Evolutionary conservation across 2,888 invertebrate species (phyloP).

Genomic region (Melieria picta): DNA sequence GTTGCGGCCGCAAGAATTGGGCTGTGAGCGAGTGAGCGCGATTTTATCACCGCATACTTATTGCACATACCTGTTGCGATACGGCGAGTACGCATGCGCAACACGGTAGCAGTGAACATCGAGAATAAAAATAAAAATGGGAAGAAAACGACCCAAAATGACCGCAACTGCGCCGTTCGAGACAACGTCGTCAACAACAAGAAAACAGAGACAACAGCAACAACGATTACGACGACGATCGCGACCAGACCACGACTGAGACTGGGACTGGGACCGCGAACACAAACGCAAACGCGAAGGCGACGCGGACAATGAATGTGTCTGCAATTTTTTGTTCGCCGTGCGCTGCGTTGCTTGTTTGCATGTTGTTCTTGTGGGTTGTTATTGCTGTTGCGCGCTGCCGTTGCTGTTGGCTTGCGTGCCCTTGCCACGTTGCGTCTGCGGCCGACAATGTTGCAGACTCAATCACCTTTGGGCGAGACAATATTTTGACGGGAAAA

Average conservation of each 20-base stretch:
- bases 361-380: background rate
- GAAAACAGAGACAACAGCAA: conserved; percentile 15
- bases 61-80: background rate
- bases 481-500: conserved; percentile 44
- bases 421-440: conserved; percentile 17
- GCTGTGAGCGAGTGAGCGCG: background rate
- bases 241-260: conserved; percentile 6
- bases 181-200: conserved; percentile 41
- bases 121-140: conserved; percentile 10
- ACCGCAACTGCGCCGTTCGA: conserved; percentile 32
- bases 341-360: background rate
- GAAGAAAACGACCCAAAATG: conserved; percentile 22
- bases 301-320: conserved; percentile 28
- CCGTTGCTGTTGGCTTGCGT: too few relatives aligned
- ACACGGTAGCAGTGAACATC: conserved; percentile 44
- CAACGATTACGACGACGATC: conserved; percentile 27
- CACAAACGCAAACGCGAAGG: conserved; percentile 12
- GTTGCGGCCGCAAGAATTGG: too few relatives aligned
- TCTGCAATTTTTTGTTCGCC: conserved; percentile 35
- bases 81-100: conserved; percentile 43
- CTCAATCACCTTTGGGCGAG: conserved; percentile 43
- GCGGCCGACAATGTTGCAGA: conserved; percentile 34
- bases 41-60: conserved; percentile 12
- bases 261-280: background rate
- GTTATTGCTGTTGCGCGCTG: too few relatives aligned